Percentiles rank a stretch among this genome's conserved stretches.
Conservation (phyloP, 1,140 invertebrate genomes). For the Philotrypesis tridentata region DNA sequence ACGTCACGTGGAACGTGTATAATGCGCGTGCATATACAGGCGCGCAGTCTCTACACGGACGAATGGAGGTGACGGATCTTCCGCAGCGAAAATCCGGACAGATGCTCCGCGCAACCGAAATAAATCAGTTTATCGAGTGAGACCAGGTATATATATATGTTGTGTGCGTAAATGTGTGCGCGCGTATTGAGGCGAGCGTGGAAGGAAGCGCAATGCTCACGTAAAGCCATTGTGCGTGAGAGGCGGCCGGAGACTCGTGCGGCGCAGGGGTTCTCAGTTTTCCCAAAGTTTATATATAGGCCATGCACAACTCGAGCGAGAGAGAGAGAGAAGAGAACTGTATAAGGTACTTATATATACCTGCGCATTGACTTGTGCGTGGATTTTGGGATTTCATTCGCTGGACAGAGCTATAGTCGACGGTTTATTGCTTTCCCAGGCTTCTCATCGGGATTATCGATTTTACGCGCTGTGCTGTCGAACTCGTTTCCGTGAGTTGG, state of each 20-base stretch:
- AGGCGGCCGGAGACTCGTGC: conserved; percentile 32
- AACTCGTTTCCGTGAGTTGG: not conserved
- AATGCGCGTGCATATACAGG: not conserved
- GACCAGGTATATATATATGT: not conserved
- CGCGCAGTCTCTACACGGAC: not conserved
- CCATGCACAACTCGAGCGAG: too few relatives aligned
- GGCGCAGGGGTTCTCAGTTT: conserved; percentile 59
- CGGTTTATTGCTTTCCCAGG: not conserved
- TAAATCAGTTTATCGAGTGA: conserved; percentile 71
- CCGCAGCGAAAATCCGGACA: conserved; percentile 62
- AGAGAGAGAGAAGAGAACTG: too few relatives aligned
- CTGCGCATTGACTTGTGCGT: not conserved
- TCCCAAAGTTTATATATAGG: not conserved
- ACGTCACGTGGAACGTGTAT: not conserved
- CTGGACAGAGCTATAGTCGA: not conserved
- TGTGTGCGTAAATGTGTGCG: too few relatives aligned
- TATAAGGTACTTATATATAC: too few relatives aligned
- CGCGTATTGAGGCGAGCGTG: too few relatives aligned
- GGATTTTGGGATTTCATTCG: not conserved
- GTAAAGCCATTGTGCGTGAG: conserved; percentile 47
- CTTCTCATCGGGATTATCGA: not conserved
- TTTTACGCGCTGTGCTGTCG: not conserved
- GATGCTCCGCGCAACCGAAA: conserved; percentile 69
- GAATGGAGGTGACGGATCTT: conserved; percentile 29
- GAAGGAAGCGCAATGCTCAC: not conserved